Evolutionary conservation across 2,113 vertebrate species (phyloP), one percentile per base, ranked within the genome.

Genomic region (Ginglymostoma cirratum): DNA sequence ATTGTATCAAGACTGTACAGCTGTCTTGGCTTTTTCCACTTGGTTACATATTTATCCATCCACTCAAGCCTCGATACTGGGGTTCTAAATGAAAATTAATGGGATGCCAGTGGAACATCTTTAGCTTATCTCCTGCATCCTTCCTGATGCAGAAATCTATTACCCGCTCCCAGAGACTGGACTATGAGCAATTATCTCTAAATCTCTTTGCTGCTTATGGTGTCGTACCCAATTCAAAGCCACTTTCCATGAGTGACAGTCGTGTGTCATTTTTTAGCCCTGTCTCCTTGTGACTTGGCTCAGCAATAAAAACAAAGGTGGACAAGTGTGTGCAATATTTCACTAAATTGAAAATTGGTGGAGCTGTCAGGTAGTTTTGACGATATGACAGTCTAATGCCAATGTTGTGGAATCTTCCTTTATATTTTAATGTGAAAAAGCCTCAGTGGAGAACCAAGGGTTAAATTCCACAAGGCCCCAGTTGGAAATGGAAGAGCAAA

Each of bases 181-280:
- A 17, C 48, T 17, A 15, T 90, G 52, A 90, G 87, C 15, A 90
- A 55, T 15, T 4, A 27, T 61, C 66, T 15, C 7, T 8, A 38
- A 42, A 23, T 45, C 7, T 45, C 30, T n/a, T 70, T 69, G 61
- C 19, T 95, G 69, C 21, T 19, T 14, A 23, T 95, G 94, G 94
- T 95, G 94, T 76, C 14, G 27, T 48, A 95, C 94, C 94, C 69
- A 95, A 95, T 48, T 70, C 45, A 72, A 52, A 76, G 14, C 42
- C 5, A 72, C 45, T 70, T 95, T 38, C 69, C 45, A 30, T 34
- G 27, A 23, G 69, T 52, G 48, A 30, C 27, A 72, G 15, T 48
- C 30, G 94, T 76, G 94, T 95, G 67, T 76, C 67, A 72, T 72
- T 95, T 19, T 17, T 45, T 27, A 95, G 27, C 69, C 69, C 94